Evolutionary conservation across 2,797 vertebrate genomes (phyloP), one percentile per base, ranked within the genome.

Genomic region (Acanthornis magna): DNA sequence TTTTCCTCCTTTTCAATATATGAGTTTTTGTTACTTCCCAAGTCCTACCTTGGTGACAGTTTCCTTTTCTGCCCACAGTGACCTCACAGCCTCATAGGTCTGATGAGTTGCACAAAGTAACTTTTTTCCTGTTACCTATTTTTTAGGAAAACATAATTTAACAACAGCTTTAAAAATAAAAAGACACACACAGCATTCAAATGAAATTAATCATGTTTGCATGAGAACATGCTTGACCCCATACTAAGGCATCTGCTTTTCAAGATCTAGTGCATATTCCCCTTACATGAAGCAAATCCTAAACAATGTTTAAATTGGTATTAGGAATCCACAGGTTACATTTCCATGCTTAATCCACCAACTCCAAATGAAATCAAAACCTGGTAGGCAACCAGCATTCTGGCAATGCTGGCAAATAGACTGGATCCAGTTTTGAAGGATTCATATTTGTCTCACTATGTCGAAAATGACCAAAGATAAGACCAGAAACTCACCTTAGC

Each of bases 91-190:
- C 65, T 98, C 96, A 32, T 95, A 97, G 93, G 97, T 98, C 97
- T 98, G 97, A 79, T 97, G 97, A 63, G 98, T 98, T 2, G 93
- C 97, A 92, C 97, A 86, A 70, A 98, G 98, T 26, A 98, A 50
- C 87, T 98, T 99, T 89, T 98, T 98, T 61, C 98, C 98, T 2
- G 98, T 97, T 90, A 99, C 96, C 99, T 99, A 19, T 78, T 87
- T 85, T 88, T 89, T 22, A 80, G 73, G 73, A 78, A 82, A 71
- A 58, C 6, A n/a, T n/a, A 34, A 53, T 51, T 91, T 72, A 86
- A 63, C 23, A 78, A 48, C 43, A 93, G 40, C 63, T 93, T 91
- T 88, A 88, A 83, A 93, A 95, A 83, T 16, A 68, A 9, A 23
- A 20, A 47, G 9, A 40, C 32, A 80, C 18, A 42, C 1, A 58